These are phyloP conservation scores for Rhamphomyia laevipes DNA, from an alignment of 2,888 invertebrate genomes.

Conservation along the genomic window DNA sequence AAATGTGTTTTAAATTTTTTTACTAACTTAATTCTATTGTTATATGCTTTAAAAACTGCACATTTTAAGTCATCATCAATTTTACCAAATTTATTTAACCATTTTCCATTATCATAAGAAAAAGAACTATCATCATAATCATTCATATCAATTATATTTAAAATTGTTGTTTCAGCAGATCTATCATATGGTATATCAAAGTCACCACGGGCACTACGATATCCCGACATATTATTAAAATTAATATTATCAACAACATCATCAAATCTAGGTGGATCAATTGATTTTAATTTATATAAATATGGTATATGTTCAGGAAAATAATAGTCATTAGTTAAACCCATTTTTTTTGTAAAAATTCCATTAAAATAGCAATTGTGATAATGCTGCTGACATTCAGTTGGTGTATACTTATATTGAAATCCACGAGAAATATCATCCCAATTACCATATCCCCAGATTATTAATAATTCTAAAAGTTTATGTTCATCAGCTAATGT, in stretches of 20 bases:
- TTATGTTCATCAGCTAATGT: constrained; percentile 67
- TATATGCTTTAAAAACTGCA: constrained; percentile 60
- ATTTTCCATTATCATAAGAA: constrained; percentile 36
- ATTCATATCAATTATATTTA: constrained; percentile 28
- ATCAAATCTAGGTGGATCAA: constrained; percentile 61
- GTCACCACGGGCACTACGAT: constrained; percentile 74
- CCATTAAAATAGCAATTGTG: constrained; percentile 64
- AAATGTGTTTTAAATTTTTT: not conserved
- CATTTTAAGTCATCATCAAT: constrained; percentile 53
- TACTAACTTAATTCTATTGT: constrained; percentile 49
- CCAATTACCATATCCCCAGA: constrained; percentile 76
- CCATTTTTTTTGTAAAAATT: constrained; percentile 48
- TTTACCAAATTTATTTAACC: constrained; percentile 26
- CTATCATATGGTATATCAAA: constrained; percentile 76
- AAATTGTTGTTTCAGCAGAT: constrained; percentile 60
- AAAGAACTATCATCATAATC: constrained; percentile 36
- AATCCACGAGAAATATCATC: constrained; percentile 56
- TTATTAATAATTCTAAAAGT: constrained; percentile 53
- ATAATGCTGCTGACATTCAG: constrained; percentile 72
- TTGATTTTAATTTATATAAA: constrained; percentile 48
- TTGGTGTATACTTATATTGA: constrained; percentile 42
- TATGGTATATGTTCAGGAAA: constrained; percentile 51
- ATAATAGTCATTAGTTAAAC: constrained; percentile 45
- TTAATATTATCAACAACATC: constrained; percentile 37
- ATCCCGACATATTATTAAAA: constrained; percentile 62